A percentile compares a stretch with the other conserved stretches of the same genome.
phyloP scores from a whole-genome alignment of 1,140 invertebrate genomes.

The Thaumatotibia leucotreta region DNA sequence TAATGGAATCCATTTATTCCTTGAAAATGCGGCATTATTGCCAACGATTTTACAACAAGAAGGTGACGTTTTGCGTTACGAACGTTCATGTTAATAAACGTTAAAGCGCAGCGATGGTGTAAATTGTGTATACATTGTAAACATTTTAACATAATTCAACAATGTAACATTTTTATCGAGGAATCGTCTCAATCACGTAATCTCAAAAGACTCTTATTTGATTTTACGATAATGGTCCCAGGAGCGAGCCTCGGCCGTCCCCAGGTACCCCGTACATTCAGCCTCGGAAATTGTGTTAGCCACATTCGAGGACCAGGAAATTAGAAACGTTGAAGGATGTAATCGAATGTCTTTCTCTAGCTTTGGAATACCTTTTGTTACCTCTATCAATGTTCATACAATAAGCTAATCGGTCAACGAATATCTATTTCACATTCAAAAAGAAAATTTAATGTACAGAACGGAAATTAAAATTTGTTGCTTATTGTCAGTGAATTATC shows the following conservation, averaged over 20 bases:
- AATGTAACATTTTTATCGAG: conserved; percentile 25
- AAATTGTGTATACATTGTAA: conserved; percentile 20
- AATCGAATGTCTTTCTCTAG: conserved; percentile 64
- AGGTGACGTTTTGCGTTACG: background rate
- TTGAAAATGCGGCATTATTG: conserved; percentile 5
- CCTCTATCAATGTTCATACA: conserved; percentile 15
- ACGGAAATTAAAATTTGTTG: background rate
- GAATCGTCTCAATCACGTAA: conserved; percentile 46
- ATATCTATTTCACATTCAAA: background rate
- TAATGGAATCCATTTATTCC: conserved; percentile 13
- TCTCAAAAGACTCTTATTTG: conserved; percentile 50
- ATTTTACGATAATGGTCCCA: conserved; percentile 52
- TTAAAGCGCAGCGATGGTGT: conserved; percentile 6
- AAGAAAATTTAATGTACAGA: background rate
- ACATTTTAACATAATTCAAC: conserved; percentile 25
- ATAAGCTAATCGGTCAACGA: background rate
- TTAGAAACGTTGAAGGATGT: conserved; percentile 71
- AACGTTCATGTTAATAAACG: conserved; percentile 34
- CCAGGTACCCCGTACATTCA: conserved; percentile 44
- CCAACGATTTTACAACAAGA: conserved; percentile 9
- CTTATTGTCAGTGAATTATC: background rate
- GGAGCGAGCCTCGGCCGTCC: conserved; percentile 32
- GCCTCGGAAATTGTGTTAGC: conserved; percentile 72
- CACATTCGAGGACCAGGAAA: conserved; percentile 69
- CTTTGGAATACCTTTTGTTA: conserved; percentile 47